These are phyloP conservation scores for Lycopodina hypogea DNA, from an alignment of 37 sponge, comb jelly and placozoan genomes.

Conservation along the genomic window DNA sequence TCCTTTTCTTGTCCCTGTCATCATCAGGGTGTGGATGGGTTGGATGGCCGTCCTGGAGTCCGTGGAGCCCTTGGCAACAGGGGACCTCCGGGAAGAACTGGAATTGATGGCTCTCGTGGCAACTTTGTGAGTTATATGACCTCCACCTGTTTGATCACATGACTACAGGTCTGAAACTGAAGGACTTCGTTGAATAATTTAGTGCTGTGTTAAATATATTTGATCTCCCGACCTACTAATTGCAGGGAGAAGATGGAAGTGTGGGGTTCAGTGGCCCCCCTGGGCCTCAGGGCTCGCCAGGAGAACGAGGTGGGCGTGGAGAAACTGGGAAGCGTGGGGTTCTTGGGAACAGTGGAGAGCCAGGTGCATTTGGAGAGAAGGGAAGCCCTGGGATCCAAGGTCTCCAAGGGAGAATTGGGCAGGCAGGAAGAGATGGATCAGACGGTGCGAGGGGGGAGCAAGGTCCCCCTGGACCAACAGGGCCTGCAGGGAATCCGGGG, in stretches of 20 bases:
- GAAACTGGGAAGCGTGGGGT: slow-evolving; percentile 27
- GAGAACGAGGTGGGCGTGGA: slow-evolving; percentile 36
- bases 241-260: slow-evolving; percentile 57
- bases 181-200: too few relatives aligned
- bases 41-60: slow-evolving; percentile 42
- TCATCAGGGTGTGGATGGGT: slow-evolving; percentile 60
- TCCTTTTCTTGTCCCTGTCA: too few relatives aligned
- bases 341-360: slow-evolving; percentile 20
- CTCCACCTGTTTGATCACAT: too few relatives aligned
- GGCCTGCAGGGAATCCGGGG: slow-evolving; percentile 41
- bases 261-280: slow-evolving; percentile 43
- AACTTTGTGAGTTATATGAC: slow-evolving; percentile 47
- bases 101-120: slow-evolving; percentile 46
- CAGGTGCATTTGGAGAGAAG: slow-evolving; percentile 29
- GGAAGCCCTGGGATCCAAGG: slow-evolving; percentile 15
- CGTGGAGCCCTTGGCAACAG: slow-evolving; percentile 30
- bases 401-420: slow-evolving; percentile 25
- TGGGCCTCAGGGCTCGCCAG: slow-evolving; percentile 60
- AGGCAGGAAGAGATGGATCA: slow-evolving; percentile 49
- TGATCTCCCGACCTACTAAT: too few relatives aligned
- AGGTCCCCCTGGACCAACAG: slow-evolving; percentile 34
- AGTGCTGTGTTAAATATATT: not conserved
- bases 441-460: slow-evolving; percentile 49
- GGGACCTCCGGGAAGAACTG: slow-evolving; percentile 40
- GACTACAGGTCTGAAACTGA: too few relatives aligned